Conservation (phyloP, 2,888 invertebrate genomes). For the Papilio elwesi region DNA sequence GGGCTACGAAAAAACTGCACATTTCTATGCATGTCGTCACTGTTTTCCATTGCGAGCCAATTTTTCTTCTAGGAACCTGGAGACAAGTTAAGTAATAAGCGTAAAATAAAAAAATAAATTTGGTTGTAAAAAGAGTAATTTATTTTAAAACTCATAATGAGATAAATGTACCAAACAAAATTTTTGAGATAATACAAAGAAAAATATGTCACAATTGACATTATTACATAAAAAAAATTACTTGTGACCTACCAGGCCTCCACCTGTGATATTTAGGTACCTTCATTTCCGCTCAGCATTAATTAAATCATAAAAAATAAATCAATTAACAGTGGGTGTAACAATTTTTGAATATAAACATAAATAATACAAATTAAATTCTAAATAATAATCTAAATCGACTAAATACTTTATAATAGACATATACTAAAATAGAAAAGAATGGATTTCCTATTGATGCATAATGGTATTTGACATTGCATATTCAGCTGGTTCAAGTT, state of each 20-base stretch:
- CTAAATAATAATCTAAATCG: constrained; percentile 77
- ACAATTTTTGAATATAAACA: constrained; percentile 78
- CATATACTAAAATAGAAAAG: constrained; percentile 74
- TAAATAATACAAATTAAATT: constrained; percentile 81
- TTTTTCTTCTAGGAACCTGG: no score
- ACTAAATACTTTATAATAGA: constrained; percentile 80
- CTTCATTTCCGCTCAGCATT: constrained; percentile 53
- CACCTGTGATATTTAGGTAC: constrained; percentile 57
- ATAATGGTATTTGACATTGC: constrained; percentile 51
- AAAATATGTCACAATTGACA: constrained; percentile 43
- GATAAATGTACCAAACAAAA: constrained; percentile 74
- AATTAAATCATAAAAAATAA: constrained; percentile 51
- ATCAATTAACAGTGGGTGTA: constrained; percentile 59
- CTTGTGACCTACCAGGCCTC: constrained; percentile 62
- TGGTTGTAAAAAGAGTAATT: constrained; percentile 80
- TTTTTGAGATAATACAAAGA: constrained; percentile 69
- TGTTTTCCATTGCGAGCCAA: no score
- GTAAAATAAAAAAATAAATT: constrained; percentile 2
- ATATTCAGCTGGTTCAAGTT: constrained; percentile 54
- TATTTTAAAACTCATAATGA: constrained; percentile 81
- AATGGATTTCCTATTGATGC: constrained; percentile 67
- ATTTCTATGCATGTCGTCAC: no score
- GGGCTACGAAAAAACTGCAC: no score
- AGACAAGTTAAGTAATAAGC: neutral
- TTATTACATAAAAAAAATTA: constrained; percentile 48